phyloP scores from a whole-genome alignment of 2,888 invertebrate species.

The Drosophila atripex region DNA sequence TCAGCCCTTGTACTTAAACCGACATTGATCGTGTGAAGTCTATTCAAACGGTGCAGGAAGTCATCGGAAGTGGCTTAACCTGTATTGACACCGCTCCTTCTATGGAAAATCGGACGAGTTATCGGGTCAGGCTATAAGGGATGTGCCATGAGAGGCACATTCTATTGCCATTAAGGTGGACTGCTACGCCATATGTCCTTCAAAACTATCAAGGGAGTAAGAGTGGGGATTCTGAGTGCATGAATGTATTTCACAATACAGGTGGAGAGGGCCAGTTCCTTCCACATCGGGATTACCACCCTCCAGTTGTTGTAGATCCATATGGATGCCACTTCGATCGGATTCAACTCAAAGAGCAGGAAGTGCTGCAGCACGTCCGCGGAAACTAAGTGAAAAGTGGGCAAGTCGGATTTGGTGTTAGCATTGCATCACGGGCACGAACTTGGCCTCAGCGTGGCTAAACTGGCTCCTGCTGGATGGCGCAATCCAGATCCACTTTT shows the following conservation, averaged over 20 bases:
- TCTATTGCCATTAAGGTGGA: conserved; percentile 96
- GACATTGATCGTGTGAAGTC: conserved; percentile 86
- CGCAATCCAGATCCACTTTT: not conserved
- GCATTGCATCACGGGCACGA: conserved; percentile 71
- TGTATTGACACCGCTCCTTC: conserved; percentile 96
- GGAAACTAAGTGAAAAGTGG: conserved; percentile 50
- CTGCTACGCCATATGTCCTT: conserved; percentile 47
- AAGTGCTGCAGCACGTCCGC: conserved; percentile 86
- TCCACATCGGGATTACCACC: conserved; percentile 91
- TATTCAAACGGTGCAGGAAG: conserved; percentile 88
- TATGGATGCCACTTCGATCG: conserved; percentile 86
- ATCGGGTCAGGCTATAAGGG: conserved; percentile 92
- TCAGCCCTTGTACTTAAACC: not conserved
- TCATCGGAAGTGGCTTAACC: conserved; percentile 92
- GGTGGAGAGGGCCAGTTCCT: conserved; percentile 88
- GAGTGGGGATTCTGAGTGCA: no score
- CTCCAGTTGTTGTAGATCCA: conserved; percentile 87
- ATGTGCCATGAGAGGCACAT: conserved; percentile 91
- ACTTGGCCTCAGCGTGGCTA: not conserved
- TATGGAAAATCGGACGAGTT: conserved; percentile 95
- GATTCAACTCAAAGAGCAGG: conserved; percentile 88
- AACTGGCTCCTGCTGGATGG: not conserved
- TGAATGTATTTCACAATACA: conserved; percentile 85
- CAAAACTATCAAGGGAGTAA: conserved; percentile 83
- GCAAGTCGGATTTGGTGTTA: conserved; percentile 54